Evolutionary conservation across 2,113 vertebrate genomes (phyloP), one percentile per base, ranked within the genome.

Genomic region (Saguinus midas): DNA sequence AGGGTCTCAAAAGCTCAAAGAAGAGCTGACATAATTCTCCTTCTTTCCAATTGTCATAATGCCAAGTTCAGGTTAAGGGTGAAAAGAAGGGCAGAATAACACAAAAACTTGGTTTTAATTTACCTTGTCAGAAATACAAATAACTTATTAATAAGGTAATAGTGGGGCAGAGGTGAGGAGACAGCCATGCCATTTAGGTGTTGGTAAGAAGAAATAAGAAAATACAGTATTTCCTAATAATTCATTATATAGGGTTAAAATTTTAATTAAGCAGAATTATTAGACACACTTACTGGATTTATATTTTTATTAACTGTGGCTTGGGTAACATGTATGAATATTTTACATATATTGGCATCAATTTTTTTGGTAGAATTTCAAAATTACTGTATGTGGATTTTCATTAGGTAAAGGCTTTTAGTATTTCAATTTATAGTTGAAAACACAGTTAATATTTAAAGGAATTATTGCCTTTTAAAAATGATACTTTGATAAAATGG

Each of bases 201-300:
- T 72, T 93, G 64, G 90, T 93, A 93, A 95, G 87, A 93, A 95
- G 91, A 94, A 98, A 95, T 94, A 95, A 97, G 87, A 45, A 64
- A 95, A 78, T 92, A 48, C 27, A 78, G 75, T 78, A 96, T 97
- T 97, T 97, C 96, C 96, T 95, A 97, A 97, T 97, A 95, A 97
- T 98, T 98, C 91, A 96, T 96, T 97, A 92, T 92, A 96, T n/a
- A 90, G 81, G 95, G 72, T 52, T 85, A 95, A 93, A 94, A 32
- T 97, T 97, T 97, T 98, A 98, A 97, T 98, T 97, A 97, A 96
- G 95, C 50, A 91, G 70, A 96, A 95, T 96, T 97, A 98, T 96
- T 98, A 94, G 94, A 96, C 97, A 97, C 45, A 90, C 97, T 95
- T 97, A 97, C 18, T 95, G 58, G 76, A 68, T 96, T 95, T 95